These are phyloP conservation scores for Epizoanthus fatuus DNA, from an alignment of 92 coral and sea anemone species.

Conservation along the genomic window DNA sequence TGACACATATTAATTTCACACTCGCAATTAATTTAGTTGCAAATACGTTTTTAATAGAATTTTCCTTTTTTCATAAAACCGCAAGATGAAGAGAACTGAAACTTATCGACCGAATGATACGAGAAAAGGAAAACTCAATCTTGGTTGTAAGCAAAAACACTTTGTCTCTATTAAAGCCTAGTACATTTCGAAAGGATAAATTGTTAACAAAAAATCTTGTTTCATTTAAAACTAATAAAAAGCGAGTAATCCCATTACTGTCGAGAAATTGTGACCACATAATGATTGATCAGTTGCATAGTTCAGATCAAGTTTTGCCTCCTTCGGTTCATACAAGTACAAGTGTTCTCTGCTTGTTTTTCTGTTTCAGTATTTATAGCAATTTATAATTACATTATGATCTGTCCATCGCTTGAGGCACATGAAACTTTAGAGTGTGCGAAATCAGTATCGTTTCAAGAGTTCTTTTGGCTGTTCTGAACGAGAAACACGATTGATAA, in stretches of 20 bases:
- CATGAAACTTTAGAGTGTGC: background rate
- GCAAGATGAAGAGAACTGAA: too few relatives aligned
- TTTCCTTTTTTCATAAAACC: too few relatives aligned
- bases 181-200: too few relatives aligned
- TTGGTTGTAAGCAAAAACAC: too few relatives aligned
- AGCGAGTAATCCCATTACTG: slow-evolving; percentile 26
- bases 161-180: too few relatives aligned
- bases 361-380: slow-evolving; percentile 23
- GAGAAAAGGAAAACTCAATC: too few relatives aligned
- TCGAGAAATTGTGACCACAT: slow-evolving; percentile 7
- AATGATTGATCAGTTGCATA: slow-evolving; percentile 12
- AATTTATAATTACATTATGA: slow-evolving; percentile 34
- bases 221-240: slow-evolving; percentile 12
- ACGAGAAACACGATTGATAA: slow-evolving; percentile 10
- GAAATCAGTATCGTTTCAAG: background rate
- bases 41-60: too few relatives aligned
- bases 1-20: too few relatives aligned
- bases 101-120: too few relatives aligned
- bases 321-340: slow-evolving; percentile 16
- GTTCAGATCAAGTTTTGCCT: slow-evolving; percentile 34
- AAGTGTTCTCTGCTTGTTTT: slow-evolving; percentile 22
- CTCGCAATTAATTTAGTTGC: too few relatives aligned
- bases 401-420: background rate
- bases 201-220: background rate
- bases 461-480: slow-evolving; percentile 1